Evolutionary conservation across 1,140 invertebrate genomes (phyloP).

Genomic region (Yoshiicerus persimilis): DNA sequence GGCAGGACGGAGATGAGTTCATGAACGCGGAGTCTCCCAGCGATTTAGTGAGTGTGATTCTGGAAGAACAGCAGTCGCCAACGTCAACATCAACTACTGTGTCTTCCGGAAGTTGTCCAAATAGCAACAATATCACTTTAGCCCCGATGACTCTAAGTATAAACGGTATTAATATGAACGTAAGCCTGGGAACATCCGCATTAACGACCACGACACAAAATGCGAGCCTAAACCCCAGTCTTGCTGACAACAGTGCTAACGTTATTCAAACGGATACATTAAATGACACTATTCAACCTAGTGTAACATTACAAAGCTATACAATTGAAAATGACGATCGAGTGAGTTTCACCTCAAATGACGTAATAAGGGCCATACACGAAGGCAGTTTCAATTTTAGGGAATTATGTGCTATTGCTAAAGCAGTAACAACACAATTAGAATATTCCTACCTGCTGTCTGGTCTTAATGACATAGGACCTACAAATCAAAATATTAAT

Average conservation of each 20-base stretch:
- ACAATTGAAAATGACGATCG: not conserved
- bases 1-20: constrained; percentile 4
- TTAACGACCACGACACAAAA: not conserved
- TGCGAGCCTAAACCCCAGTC: not conserved
- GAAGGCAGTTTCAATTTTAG: not conserved
- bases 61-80: constrained; percentile 24
- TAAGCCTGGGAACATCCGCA: not conserved
- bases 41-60: constrained; percentile 33
- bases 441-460: not conserved
- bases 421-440: not conserved
- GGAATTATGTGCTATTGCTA: constrained; percentile 23
- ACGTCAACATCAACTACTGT: not conserved
- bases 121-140: not conserved
- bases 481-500: not conserved
- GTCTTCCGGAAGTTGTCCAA: not conserved
- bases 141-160: not conserved
- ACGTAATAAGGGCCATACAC: constrained; percentile 24
- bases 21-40: constrained; percentile 26
- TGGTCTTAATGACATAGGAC: too few relatives aligned
- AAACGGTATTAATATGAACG: not conserved
- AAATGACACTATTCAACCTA: not conserved
- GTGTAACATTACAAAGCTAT: not conserved
- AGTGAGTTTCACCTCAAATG: not conserved
- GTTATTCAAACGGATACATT: not conserved
- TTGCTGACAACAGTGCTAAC: not conserved